Evolutionary conservation across 2,888 invertebrate genomes (phyloP).

Genomic region (Merodon equestris): DNA sequence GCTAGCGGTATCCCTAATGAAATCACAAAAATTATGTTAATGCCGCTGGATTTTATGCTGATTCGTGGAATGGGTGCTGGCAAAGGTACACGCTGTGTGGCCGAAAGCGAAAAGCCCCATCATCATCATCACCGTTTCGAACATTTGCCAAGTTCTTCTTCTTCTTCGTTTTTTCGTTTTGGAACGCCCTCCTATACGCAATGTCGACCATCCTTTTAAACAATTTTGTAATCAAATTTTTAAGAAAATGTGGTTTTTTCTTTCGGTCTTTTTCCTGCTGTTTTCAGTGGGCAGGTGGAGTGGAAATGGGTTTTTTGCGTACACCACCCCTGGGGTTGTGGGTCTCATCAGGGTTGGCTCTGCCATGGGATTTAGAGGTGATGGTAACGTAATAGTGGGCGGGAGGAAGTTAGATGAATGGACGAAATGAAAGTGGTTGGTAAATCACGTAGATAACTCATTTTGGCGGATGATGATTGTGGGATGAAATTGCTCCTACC

Average conservation of each 20-base stretch:
- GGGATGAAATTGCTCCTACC: no score
- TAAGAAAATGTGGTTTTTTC: constrained; percentile 1
- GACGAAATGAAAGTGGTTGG: constrained; percentile 11
- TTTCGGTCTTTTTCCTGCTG: no score
- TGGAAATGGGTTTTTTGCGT: no score
- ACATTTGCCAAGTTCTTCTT: constrained; percentile 2
- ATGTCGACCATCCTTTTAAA: constrained; percentile 12
- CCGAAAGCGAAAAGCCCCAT: constrained; percentile 21
- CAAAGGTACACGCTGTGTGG: constrained; percentile 16
- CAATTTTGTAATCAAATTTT: constrained; percentile 56
- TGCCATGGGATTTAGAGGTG: no score
- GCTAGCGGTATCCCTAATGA: constrained; percentile 30
- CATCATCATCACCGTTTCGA: constrained; percentile 6
- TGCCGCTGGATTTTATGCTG: constrained; percentile 52
- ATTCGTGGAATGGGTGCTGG: constrained; percentile 41
- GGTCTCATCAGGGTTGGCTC: no score
- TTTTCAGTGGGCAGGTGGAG: no score
- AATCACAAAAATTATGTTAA: constrained; percentile 62
- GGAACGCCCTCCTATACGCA: not conserved
- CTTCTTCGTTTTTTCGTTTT: not conserved
- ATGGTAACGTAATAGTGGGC: no score
- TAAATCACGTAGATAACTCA: constrained; percentile 44
- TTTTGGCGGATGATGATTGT: constrained; percentile 8
- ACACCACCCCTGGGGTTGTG: no score
- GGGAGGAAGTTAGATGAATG: constrained; percentile 6